Evolutionary conservation across 2,113 vertebrate genomes (phyloP).

Genomic region (Neodontobutis hainanensis): DNA sequence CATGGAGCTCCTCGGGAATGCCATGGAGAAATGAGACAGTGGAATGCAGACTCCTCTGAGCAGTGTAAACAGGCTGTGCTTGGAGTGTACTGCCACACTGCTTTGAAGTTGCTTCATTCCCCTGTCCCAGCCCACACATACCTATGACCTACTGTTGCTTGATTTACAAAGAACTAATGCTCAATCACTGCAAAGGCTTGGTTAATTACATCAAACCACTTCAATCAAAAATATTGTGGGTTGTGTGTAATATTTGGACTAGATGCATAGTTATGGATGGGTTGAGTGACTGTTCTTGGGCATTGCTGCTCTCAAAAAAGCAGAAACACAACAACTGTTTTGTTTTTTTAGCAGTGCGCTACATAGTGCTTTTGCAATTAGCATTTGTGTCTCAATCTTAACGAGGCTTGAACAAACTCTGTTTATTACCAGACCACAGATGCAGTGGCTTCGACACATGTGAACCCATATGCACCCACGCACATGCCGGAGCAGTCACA

Average conservation of each 20-base stretch:
- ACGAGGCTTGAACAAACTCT: conserved; percentile 33
- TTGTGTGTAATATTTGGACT: background rate
- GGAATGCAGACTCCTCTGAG: conserved; percentile 81
- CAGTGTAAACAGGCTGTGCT: conserved; percentile 79
- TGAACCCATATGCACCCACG: conserved; percentile 18
- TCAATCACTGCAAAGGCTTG: background rate
- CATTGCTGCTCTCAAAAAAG: background rate
- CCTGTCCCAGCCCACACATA: conserved; percentile 26
- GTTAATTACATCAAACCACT: background rate
- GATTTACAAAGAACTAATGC: conserved; percentile 21
- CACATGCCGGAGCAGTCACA: conserved; percentile 18
- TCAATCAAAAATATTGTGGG: background rate
- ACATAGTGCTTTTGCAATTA: too few relatives aligned
- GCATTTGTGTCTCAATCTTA: background rate
- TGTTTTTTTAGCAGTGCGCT: too few relatives aligned
- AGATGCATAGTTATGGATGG: background rate
- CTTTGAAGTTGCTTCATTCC: conserved; percentile 78
- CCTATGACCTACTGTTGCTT: conserved; percentile 22
- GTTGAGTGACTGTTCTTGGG: too few relatives aligned
- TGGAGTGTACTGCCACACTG: conserved; percentile 68
- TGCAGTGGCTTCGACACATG: conserved; percentile 28
- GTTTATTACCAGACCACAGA: conserved; percentile 60
- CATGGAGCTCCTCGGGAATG: conserved; percentile 75
- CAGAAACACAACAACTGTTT: too few relatives aligned
- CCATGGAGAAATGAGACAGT: conserved; percentile 81